A percentile compares a stretch with the other conserved stretches of the same genome.
Conservation (phyloP, 1,140 invertebrate species). For the Papilio helenus region DNA sequence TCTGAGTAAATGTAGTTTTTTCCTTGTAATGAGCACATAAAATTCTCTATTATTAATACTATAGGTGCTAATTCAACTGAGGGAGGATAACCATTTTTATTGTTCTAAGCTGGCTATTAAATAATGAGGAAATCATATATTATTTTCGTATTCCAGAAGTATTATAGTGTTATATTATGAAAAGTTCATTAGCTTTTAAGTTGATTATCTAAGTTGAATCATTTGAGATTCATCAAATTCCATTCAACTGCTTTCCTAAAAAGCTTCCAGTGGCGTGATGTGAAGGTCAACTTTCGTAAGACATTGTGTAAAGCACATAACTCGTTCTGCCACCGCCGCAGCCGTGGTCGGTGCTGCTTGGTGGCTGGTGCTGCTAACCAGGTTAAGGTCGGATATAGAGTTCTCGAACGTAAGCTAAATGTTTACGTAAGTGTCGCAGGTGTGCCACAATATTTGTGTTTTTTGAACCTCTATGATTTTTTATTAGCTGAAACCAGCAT, state of each 20-base stretch:
- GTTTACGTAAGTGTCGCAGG: conserved; percentile 38
- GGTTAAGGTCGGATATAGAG: conserved; percentile 34
- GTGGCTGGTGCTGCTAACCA: conserved; percentile 20
- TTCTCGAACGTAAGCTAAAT: conserved; percentile 13
- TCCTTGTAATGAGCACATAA: no score
- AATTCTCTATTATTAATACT: no score
- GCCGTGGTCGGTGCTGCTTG: background rate
- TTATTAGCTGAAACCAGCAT: background rate
- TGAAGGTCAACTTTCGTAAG: conserved; percentile 27
- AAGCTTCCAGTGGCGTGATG: conserved; percentile 16
- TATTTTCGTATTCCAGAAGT: no score
- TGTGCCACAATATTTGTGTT: conserved; percentile 25
- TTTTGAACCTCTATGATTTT: background rate
- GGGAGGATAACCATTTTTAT: no score
- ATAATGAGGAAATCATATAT: no score
- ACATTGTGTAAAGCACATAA: conserved; percentile 29
- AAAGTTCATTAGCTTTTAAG: no score
- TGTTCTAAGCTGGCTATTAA: no score
- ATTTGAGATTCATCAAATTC: conserved; percentile 1
- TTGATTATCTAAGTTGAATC: background rate
- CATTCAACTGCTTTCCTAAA: conserved; percentile 17
- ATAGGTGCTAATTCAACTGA: no score
- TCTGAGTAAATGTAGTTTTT: no score
- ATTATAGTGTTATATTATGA: no score
- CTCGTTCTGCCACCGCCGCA: background rate